These are phyloP conservation scores for Idaea aversata DNA, from an alignment of 2,888 invertebrate genomes.

Conservation along the genomic window DNA sequence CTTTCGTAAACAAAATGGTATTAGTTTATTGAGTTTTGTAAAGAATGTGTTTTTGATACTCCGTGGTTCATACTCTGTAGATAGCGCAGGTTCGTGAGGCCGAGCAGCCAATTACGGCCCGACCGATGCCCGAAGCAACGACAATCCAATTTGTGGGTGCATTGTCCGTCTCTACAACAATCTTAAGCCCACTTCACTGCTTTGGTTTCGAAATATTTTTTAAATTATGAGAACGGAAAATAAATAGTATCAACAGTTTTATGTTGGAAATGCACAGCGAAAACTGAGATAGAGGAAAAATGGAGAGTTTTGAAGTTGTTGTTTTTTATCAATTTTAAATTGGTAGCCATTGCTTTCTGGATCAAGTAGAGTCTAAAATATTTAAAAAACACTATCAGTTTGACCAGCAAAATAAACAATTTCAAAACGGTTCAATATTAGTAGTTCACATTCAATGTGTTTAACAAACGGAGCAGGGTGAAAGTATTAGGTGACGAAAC, in stretches of 20 bases:
- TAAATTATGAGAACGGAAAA: neutral
- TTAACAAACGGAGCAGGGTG: slow-evolving; percentile 39
- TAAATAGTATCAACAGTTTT: neutral
- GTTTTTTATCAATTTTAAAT: too few relatives aligned
- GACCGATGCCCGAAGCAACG: slow-evolving; percentile 47
- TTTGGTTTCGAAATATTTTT: neutral
- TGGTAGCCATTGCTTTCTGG: too few relatives aligned
- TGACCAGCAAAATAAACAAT: neutral
- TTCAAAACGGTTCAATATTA: neutral
- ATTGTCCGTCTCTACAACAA: slow-evolving; percentile 59
- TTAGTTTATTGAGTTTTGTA: neutral
- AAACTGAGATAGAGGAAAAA: too few relatives aligned
- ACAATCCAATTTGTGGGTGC: slow-evolving; percentile 72
- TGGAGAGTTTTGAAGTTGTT: too few relatives aligned
- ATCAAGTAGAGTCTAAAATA: neutral
- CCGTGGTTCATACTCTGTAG: neutral
- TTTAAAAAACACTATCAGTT: neutral
- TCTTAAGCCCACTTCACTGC: slow-evolving; percentile 28
- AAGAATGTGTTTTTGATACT: neutral
- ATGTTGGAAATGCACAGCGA: neutral
- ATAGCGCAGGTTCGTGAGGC: neutral
- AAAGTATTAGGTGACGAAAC: slow-evolving; percentile 59
- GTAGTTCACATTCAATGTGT: slow-evolving; percentile 18
- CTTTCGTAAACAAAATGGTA: neutral
- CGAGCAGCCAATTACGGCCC: slow-evolving; percentile 2